Evolutionary conservation across 2,797 vertebrate species (phyloP).

Genomic region (Allobates femoralis): DNA sequence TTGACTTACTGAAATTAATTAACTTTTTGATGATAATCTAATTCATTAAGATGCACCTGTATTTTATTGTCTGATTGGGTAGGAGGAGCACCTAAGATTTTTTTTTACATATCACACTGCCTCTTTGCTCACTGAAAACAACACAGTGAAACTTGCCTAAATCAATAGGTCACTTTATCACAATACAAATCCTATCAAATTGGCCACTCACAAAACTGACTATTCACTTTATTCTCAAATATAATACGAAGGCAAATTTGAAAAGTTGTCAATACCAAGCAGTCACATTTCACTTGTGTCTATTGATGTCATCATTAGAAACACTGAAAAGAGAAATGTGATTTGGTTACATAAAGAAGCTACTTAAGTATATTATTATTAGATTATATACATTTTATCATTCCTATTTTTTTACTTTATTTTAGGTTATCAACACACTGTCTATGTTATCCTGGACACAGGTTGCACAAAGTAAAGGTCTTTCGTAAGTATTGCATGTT

Average conservation of each 20-base stretch:
- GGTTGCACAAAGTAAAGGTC: constrained; percentile 77
- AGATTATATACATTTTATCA: neutral
- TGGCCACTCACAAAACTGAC: neutral
- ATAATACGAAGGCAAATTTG: no score
- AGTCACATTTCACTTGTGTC: neutral
- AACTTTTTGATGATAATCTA: no score
- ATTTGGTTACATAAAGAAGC: neutral
- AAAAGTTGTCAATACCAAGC: neutral
- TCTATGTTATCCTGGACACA: constrained; percentile 85
- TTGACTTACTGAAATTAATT: no score
- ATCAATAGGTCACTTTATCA: neutral
- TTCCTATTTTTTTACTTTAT: neutral
- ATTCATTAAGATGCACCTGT: no score
- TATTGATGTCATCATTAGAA: neutral
- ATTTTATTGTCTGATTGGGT: no score
- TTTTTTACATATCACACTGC: no score
- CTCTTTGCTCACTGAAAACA: no score
- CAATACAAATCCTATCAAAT: no score
- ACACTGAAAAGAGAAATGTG: neutral
- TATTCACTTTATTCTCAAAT: neutral
- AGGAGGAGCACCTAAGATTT: no score
- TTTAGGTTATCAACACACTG: constrained; percentile 86
- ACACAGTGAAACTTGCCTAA: neutral
- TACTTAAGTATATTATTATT: neutral
- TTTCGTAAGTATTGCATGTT: constrained; percentile 78